Base-by-base conservation (phyloP, 1,140 invertebrate species). In the Zaprionus kolodkinae region DNA sequence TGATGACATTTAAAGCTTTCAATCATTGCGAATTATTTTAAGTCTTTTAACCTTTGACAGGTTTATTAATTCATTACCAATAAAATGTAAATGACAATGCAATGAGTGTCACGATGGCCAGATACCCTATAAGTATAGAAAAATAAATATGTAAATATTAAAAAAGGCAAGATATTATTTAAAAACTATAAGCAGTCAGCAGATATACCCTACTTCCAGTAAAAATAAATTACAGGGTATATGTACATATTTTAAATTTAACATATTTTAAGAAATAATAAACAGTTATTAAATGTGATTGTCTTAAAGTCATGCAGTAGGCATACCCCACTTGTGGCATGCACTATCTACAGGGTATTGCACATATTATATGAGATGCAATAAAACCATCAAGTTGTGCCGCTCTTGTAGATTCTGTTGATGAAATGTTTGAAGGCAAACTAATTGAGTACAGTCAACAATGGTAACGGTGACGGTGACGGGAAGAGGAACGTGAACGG, bases 361-460 rank as follows among this genome's bases (percentile, higher is more conserved):
- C n/a, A 11, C 21, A 45, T 57, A 45, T 48, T 57, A 57, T 66
- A 66, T 57, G 36, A 21, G 54, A 27, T 55, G 64, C 50, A 61
- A 56, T 68, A 68, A 69, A 73, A 36, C 38, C 70, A 62, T 60
- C 57, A 54, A 69, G 38, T 40, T 52, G 30, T 52, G 30, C 6
- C 15, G 3, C 15, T 62, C 21, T 36, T 72, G 60, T 59, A 40
- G 36, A 57, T 50, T 59, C 65, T 40, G 36, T 61, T 73, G 50
- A 68, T 74, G 57, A 74, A 74, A 70, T 74, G 66, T 63, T 70
- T 70, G 40, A 73, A 62, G 57, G 59, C 65, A 63, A 69, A 76
- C 52, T 78, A 76, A 76, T 81, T 87, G 74, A 86, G 76, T 72
- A 57, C 57, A 78, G 71, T 60, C 77, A 66, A 66, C 54, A 66